Evolutionary conservation across 2,113 vertebrate species (phyloP).

Genomic region (Elephantulus edwardii): DNA sequence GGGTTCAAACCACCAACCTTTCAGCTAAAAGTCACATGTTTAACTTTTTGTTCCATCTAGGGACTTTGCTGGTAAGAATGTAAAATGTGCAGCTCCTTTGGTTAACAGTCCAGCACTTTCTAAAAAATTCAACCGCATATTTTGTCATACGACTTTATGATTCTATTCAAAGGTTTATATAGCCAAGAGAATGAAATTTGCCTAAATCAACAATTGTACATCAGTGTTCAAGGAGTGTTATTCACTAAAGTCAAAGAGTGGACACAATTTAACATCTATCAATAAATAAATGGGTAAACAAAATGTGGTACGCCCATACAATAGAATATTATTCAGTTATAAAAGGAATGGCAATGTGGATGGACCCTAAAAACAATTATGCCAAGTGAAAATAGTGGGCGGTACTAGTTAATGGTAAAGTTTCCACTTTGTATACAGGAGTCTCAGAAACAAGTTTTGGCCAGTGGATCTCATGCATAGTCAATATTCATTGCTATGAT

Average conservation of each 20-base stretch:
- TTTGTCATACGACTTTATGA: background rate
- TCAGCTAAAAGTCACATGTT: background rate
- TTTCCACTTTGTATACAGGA: background rate
- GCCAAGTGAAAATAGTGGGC: background rate
- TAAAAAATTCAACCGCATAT: background rate
- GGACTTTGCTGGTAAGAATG: background rate
- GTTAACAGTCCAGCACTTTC: background rate
- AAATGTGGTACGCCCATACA: background rate
- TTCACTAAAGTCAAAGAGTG: background rate
- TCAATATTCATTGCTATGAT: background rate
- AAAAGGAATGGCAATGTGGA: background rate
- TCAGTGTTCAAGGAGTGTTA: background rate
- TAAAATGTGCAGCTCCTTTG: background rate
- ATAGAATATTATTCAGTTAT: background rate
- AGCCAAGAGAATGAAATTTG: background rate
- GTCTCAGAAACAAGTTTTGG: background rate
- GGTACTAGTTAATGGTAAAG: background rate
- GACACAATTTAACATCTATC: background rate
- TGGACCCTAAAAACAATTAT: background rate
- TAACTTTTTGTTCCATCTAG: background rate
- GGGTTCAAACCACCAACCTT: background rate
- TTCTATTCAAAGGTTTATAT: background rate
- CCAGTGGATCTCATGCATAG: background rate
- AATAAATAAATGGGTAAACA: background rate
- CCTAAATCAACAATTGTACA: accelerated